Conservation (phyloP, 2,888 invertebrate species). For the Choreutis nemorana region DNA sequence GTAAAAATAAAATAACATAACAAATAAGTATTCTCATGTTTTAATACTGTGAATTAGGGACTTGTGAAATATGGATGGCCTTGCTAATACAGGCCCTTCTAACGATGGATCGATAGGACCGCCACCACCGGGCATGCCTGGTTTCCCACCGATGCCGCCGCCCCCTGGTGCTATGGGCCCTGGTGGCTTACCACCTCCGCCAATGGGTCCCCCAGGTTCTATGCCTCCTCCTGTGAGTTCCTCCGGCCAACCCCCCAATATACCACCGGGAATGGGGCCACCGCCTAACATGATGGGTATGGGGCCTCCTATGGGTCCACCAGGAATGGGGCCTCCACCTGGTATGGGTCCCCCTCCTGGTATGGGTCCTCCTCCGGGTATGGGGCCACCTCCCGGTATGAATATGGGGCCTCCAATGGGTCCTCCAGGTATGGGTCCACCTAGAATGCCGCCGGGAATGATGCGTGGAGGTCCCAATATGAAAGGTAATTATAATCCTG, state of each 20-base stretch:
- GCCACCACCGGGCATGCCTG: slow-evolving; percentile 38
- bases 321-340: slow-evolving; percentile 16
- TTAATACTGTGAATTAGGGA: too few relatives aligned
- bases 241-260: slow-evolving; percentile 12
- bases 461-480: slow-evolving; percentile 37
- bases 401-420: slow-evolving; percentile 31
- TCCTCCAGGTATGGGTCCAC: slow-evolving; percentile 39
- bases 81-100: slow-evolving; percentile 43
- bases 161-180: slow-evolving; percentile 34
- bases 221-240: slow-evolving; percentile 29
- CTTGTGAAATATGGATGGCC: slow-evolving; percentile 53
- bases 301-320: slow-evolving; percentile 25
- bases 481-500: slow-evolving; percentile 33
- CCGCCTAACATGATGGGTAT: slow-evolving; percentile 32
- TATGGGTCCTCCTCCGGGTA: slow-evolving; percentile 21
- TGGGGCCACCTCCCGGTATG: slow-evolving; percentile 20
- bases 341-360: slow-evolving; percentile 27
- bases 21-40: too few relatives aligned
- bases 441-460: slow-evolving; percentile 44
- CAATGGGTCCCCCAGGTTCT: slow-evolving; percentile 33
- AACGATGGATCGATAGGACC: slow-evolving; percentile 20
- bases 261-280: slow-evolving; percentile 11
- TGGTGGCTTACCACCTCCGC: slow-evolving; percentile 19
- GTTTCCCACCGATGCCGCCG: slow-evolving; percentile 37
- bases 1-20: too few relatives aligned